Conservation (phyloP, 2,797 vertebrate species). For the Agapornis canus region DNA sequence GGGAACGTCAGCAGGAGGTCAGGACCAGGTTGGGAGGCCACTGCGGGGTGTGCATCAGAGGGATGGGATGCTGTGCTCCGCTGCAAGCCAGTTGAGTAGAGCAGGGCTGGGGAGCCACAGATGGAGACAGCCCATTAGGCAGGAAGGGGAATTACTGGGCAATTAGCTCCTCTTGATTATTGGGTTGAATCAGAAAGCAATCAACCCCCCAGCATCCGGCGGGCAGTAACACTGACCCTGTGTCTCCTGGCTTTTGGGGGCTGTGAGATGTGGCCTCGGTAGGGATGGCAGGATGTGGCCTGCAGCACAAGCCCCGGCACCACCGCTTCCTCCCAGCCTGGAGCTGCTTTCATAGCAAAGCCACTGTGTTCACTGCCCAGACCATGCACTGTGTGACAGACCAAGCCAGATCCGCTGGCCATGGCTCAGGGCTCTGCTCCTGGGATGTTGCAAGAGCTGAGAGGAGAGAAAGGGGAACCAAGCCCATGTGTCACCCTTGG, state of each 20-base stretch:
- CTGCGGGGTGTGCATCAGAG: accelerated
- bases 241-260: background rate
- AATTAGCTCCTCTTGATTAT: constrained; percentile 7
- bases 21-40: background rate
- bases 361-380: background rate
- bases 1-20: background rate
- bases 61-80: background rate
- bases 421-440: background rate
- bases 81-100: background rate
- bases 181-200: constrained; percentile 31
- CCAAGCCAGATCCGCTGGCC: background rate
- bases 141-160: background rate
- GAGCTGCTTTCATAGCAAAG: background rate
- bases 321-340: background rate
- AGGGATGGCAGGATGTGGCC: constrained; percentile 10
- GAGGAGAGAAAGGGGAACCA: background rate
- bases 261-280: background rate
- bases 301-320: background rate
- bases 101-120: background rate
- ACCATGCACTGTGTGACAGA: background rate
- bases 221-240: accelerated
- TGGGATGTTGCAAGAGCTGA: background rate
- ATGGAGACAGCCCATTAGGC: background rate
- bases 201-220: background rate
- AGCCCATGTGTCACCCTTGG: background rate